These are phyloP conservation scores for Nyctibius bracteatus DNA, from an alignment of 2,113 vertebrate species.

Conservation along the genomic window DNA sequence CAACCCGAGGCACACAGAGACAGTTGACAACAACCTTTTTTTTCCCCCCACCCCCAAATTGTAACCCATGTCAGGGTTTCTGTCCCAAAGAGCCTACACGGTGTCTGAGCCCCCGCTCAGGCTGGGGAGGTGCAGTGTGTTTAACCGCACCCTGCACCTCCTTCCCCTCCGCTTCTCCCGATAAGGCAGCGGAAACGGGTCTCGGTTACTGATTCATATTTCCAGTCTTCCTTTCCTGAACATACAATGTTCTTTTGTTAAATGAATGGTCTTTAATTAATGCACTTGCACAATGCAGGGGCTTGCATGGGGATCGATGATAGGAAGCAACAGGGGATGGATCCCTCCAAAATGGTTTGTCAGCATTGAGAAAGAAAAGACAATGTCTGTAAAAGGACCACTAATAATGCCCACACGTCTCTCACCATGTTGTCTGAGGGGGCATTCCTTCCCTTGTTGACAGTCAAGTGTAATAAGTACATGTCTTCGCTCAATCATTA, in stretches of 20 bases:
- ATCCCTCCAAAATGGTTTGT: slow-evolving; percentile 63
- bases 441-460: slow-evolving; percentile 64
- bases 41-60: accelerated
- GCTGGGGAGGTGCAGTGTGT: background rate
- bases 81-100: background rate
- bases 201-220: slow-evolving; percentile 35
- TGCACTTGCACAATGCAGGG: slow-evolving; percentile 31
- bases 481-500: slow-evolving; percentile 62
- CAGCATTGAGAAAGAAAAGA: slow-evolving; percentile 61
- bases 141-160: background rate
- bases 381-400: slow-evolving; percentile 46
- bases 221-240: slow-evolving; percentile 46
- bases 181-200: slow-evolving; percentile 7
- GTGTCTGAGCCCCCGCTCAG: background rate
- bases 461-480: slow-evolving; percentile 66
- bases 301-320: slow-evolving; percentile 63
- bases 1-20: background rate
- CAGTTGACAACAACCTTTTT: background rate
- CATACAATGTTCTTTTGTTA: slow-evolving; percentile 43
- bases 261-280: slow-evolving; percentile 66
- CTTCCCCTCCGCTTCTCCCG: background rate
- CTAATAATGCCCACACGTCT: slow-evolving; percentile 75
- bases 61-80: background rate
- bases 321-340: slow-evolving; percentile 65
- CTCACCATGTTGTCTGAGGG: slow-evolving; percentile 68